A percentile compares a stretch with the other conserved stretches of the same genome.
Conservation (phyloP, 2,113 vertebrate genomes). For the Delphinus delphis region DNA sequence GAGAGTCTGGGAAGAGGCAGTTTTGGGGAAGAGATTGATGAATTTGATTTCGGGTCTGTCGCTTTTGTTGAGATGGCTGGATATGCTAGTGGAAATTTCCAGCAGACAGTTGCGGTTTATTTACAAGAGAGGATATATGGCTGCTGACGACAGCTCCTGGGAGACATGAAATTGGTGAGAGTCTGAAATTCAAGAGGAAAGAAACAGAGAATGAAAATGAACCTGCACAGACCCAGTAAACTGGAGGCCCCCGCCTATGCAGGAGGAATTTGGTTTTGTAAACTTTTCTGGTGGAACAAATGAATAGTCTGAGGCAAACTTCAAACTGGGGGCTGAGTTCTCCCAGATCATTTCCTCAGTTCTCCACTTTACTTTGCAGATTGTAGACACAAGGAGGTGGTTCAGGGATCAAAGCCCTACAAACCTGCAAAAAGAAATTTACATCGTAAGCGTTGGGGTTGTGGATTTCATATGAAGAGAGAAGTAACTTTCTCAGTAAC, state of each 20-base stretch:
- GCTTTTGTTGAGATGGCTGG: slow-evolving; percentile 35
- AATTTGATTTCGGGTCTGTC: slow-evolving; percentile 59
- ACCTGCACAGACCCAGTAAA: slow-evolving; percentile 27
- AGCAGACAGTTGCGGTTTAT: slow-evolving; percentile 71
- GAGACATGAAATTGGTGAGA: slow-evolving; percentile 64
- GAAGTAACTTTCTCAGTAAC: slow-evolving; percentile 30
- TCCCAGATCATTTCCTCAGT: background rate
- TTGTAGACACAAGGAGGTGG: background rate
- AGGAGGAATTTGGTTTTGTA: slow-evolving; percentile 26
- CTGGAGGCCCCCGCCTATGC: background rate
- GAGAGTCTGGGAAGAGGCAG: slow-evolving; percentile 58
- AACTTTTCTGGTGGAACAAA: slow-evolving; percentile 47
- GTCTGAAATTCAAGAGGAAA: slow-evolving; percentile 72
- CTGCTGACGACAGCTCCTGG: slow-evolving; percentile 66
- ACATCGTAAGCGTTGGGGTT: background rate
- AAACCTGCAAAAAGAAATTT: background rate
- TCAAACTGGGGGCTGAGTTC: background rate
- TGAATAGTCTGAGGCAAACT: background rate
- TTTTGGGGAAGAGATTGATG: slow-evolving; percentile 54
- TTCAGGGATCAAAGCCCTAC: background rate
- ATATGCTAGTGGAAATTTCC: slow-evolving; percentile 74
- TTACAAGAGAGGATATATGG: slow-evolving; percentile 67
- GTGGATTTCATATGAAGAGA: slow-evolving; percentile 35
- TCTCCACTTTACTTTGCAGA: background rate
- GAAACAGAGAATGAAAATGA: slow-evolving; percentile 73